Evolutionary conservation across 2,113 vertebrate genomes (phyloP).

Genomic region (Dromaius novaehollandiae): DNA sequence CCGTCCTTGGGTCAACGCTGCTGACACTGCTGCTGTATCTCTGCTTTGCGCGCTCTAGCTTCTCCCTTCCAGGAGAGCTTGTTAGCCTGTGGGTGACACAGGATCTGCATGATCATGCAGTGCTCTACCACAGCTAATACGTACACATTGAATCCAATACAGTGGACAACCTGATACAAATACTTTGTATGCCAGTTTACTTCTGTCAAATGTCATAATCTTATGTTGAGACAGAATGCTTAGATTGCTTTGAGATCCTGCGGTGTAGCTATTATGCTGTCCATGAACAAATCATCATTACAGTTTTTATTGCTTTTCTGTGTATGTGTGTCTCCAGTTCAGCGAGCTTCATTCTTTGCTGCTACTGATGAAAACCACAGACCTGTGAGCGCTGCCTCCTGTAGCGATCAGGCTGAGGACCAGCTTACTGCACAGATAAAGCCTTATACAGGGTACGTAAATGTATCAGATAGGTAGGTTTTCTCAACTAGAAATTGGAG

Average conservation of each 20-base stretch:
- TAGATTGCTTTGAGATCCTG: neutral
- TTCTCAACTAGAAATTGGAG: neutral
- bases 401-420: slow-evolving; percentile 86
- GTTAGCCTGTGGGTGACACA: neutral
- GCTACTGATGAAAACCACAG: slow-evolving; percentile 87
- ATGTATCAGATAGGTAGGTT: neutral
- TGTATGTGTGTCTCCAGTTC: slow-evolving; percentile 75
- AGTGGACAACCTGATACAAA: neutral
- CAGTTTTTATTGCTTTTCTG: neutral
- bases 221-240: neutral
- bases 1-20: neutral
- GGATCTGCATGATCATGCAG: neutral
- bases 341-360: slow-evolving; percentile 89
- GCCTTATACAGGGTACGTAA: slow-evolving; percentile 84
- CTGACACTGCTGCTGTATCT: fast-evolving
- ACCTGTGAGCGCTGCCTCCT: slow-evolving; percentile 83
- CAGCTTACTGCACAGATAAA: slow-evolving; percentile 84
- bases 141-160: neutral
- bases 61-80: neutral
- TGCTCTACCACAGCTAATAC: neutral
- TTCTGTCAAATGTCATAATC: neutral
- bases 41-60: neutral
- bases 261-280: neutral
- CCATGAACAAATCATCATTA: neutral
- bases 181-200: neutral